Evolutionary conservation across 2,888 invertebrate species (phyloP), one percentile per base, ranked within the genome.

Genomic region (Platycheirus rosarum): DNA sequence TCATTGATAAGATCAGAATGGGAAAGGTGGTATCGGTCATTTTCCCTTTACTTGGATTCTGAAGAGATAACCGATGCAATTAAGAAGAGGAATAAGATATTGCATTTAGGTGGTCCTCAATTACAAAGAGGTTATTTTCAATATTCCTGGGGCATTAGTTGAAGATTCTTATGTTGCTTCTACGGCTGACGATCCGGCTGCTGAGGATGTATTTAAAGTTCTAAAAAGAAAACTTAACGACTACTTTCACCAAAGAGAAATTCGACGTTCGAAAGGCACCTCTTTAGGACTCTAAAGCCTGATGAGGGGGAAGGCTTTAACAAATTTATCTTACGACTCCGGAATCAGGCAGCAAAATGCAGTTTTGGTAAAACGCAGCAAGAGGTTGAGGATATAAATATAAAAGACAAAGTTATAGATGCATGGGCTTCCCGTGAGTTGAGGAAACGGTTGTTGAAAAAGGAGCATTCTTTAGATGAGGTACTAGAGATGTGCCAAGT

Each of bases 291-390:
- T 42, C 18, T 60, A 0, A 49, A 75, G 16, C 51, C 60, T 51
- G 60, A 74, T 29, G 75, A 68, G 2, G 75, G 49, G 26, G 51
- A 68, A 18, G 26, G 13, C 11, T 51, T 68, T 20, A 51, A 62
- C 40, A 88, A 87, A 62, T 88, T 88, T 74, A 23, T 88, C n/a
- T 42, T 87, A 4, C 74, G 86, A 48, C 46, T 88, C 14, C 70
- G 82, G 3, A 76, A 57, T 35, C 74, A 84, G 48, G 71, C 84
- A 51, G 65, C 55, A 1, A 75, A 78, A 51, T 79, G 74, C 49
- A 60, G 60, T 23, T 84, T 85, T 65, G 69, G n/a, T 74, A 35
- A 23, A 23, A 23, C 23, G 6, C 2, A 77, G 18, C 68, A 84
- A 14, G 66, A 80, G 26, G 55, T 84, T 29, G 29, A 35, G 18